Conservation (phyloP, 2,888 invertebrate species). For the Hipparchia semele region DNA sequence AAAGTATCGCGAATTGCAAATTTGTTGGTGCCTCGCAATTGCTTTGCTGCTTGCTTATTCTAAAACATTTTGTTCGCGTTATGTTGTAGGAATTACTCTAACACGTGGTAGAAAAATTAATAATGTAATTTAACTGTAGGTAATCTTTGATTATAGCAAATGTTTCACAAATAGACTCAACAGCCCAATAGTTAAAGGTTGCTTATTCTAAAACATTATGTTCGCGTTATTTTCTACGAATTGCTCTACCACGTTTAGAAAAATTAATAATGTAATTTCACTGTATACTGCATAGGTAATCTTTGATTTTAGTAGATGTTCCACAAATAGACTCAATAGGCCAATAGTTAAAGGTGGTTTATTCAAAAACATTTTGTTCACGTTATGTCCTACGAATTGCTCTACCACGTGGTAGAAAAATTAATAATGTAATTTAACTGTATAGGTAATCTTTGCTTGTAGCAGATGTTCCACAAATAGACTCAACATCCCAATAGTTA, state of each 20-base stretch:
- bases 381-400: background rate
- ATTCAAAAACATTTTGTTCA: too few relatives aligned
- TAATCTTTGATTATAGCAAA: background rate
- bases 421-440: background rate
- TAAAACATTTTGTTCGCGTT: slow-evolving; percentile 10
- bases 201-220: too few relatives aligned
- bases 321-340: too few relatives aligned
- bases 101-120: background rate
- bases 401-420: background rate
- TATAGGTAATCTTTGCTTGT: background rate
- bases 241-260: too few relatives aligned
- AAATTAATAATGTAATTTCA: too few relatives aligned
- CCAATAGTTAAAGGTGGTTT: too few relatives aligned
- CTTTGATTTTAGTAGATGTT: too few relatives aligned
- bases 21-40: slow-evolving; percentile 19
- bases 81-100: background rate
- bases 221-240: too few relatives aligned
- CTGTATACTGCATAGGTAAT: too few relatives aligned
- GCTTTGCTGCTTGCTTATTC: slow-evolving; percentile 14
- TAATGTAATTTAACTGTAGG: background rate
- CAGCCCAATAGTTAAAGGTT: background rate
- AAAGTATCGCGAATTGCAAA: slow-evolving; percentile 36
- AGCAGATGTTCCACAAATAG: background rate
- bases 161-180: background rate
- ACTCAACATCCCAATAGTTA: background rate